Conservation (phyloP, 23 tunicate species). For the Aplidium turbinatum region DNA sequence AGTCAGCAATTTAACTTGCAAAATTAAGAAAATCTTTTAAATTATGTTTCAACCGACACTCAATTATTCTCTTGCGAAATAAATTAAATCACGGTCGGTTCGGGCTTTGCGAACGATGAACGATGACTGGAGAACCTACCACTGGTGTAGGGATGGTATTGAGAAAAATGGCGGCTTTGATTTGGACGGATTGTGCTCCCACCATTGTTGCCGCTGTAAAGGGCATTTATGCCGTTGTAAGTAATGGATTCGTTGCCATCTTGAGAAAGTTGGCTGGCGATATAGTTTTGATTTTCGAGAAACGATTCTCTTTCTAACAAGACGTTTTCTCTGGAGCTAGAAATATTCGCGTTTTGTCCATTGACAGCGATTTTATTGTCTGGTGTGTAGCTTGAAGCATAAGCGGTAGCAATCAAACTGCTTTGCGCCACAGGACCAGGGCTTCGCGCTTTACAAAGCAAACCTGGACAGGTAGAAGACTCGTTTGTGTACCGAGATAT, state of each 20-base stretch:
- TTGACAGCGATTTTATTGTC: no score
- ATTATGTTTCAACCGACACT: no score
- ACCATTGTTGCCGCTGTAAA: slow-evolving; percentile 35
- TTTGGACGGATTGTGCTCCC: background rate
- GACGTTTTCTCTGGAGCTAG: background rate
- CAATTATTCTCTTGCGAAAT: no score
- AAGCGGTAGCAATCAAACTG: no score
- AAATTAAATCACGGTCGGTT: slow-evolving; percentile 42
- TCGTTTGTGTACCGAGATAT: background rate
- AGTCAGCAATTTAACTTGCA: no score
- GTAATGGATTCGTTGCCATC: background rate
- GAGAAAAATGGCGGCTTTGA: slow-evolving; percentile 52
- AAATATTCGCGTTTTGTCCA: background rate
- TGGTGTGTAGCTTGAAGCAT: no score
- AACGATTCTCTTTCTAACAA: background rate
- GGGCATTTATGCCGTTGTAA: slow-evolving; percentile 48
- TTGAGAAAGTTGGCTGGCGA: background rate
- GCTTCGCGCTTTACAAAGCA: background rate
- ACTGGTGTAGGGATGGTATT: slow-evolving; percentile 53
- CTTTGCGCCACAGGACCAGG: no score
- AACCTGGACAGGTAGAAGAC: no score
- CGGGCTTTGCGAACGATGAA: slow-evolving; percentile 41
- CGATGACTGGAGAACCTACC: slow-evolving; percentile 25
- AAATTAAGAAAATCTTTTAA: no score
- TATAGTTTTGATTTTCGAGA: background rate